phyloP scores from a whole-genome alignment of 2,113 vertebrate genomes.

The Athene noctua region DNA sequence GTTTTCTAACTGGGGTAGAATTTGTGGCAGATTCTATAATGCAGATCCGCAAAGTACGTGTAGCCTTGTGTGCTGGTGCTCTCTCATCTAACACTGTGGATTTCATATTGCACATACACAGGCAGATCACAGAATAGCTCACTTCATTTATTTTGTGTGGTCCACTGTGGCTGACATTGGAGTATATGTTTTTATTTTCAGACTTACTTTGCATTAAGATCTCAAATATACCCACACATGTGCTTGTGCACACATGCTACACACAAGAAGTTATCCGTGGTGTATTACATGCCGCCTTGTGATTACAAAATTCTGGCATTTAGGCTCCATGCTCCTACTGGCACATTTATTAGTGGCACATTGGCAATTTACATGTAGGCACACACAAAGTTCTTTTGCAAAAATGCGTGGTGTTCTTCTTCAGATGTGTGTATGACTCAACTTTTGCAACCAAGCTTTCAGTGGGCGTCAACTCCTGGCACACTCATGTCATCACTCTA shows the following conservation, averaged over 20 bases:
- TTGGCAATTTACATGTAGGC: background rate
- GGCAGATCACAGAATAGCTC: background rate
- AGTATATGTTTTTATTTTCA: background rate
- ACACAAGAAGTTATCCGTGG: background rate
- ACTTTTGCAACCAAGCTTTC: background rate
- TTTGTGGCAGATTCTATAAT: background rate
- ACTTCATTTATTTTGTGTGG: background rate
- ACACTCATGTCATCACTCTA: background rate
- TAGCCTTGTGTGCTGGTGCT: background rate
- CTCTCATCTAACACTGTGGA: background rate
- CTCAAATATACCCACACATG: background rate
- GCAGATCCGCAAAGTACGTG: background rate
- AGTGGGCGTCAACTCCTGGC: background rate
- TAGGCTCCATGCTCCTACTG: background rate
- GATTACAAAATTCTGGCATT: background rate
- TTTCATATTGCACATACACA: background rate
- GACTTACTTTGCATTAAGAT: background rate
- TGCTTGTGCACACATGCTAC: fast-evolving
- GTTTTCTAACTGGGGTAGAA: background rate
- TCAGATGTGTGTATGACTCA: background rate
- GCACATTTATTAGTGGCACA: background rate
- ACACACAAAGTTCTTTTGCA: background rate
- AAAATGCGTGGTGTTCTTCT: background rate
- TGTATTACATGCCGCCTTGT: background rate
- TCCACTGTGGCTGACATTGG: background rate